Conservation (phyloP, 2,888 invertebrate species). For the Anoncus sp. region DNA sequence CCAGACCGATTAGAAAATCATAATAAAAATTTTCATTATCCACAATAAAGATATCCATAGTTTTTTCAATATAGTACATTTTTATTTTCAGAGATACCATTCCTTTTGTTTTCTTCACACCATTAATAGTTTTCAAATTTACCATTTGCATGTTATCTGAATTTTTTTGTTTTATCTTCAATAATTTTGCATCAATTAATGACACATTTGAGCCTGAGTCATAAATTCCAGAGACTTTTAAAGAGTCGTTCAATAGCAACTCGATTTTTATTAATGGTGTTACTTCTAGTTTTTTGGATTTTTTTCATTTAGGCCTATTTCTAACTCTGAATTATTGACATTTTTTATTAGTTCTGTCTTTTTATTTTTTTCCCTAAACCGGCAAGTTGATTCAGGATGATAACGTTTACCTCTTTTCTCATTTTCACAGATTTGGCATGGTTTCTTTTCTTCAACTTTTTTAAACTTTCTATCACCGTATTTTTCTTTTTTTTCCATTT, state of each 20-base stretch:
- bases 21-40: slow-evolving; percentile 68
- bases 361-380: slow-evolving; percentile 32
- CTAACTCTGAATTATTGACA: slow-evolving; percentile 35
- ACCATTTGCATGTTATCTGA: slow-evolving; percentile 14
- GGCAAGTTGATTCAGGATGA: slow-evolving; percentile 35
- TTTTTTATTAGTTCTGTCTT: slow-evolving; percentile 17
- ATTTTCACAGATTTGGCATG: slow-evolving; percentile 27
- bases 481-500: slow-evolving; percentile 40
- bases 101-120: slow-evolving; percentile 63
- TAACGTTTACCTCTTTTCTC: slow-evolving; percentile 36
- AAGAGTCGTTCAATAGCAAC: slow-evolving; percentile 28
- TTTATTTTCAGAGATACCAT: slow-evolving; percentile 65
- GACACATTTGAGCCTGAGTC: slow-evolving; percentile 49
- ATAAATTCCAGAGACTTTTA: slow-evolving; percentile 30
- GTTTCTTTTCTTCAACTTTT: slow-evolving; percentile 28
- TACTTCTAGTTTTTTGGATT: slow-evolving; percentile 41
- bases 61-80: slow-evolving; percentile 63
- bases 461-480: background rate
- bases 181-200: slow-evolving; percentile 34
- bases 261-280: slow-evolving; percentile 49
- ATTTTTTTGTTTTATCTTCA: slow-evolving; percentile 33
- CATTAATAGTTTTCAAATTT: slow-evolving; percentile 49
- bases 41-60: slow-evolving; percentile 59
- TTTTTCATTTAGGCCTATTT: slow-evolving; percentile 20
- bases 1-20: slow-evolving; percentile 69